Evolutionary conservation across 2,888 invertebrate species (phyloP).

Genomic region (Criorhina ranunculi): DNA sequence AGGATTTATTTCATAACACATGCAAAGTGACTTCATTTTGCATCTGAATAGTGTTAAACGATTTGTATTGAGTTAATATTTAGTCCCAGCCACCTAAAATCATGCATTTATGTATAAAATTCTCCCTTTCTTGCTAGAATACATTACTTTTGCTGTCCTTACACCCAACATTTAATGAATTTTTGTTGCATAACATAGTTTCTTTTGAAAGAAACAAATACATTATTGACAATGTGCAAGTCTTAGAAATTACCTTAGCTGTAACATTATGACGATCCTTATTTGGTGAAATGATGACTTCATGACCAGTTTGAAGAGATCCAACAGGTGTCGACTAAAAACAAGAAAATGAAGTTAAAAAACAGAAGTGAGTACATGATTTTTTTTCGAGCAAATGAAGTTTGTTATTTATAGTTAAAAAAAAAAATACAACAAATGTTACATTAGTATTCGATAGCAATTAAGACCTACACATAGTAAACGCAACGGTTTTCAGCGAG

Average conservation of each 20-base stretch:
- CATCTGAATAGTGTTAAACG: neutral
- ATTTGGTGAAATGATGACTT: slow-evolving; percentile 95
- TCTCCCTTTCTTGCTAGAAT: neutral
- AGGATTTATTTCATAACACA: neutral
- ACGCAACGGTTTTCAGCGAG: no score
- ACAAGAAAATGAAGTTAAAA: slow-evolving; percentile 75
- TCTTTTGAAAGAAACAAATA: neutral
- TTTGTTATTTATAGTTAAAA: slow-evolving; percentile 56
- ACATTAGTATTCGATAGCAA: neutral
- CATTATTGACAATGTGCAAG: slow-evolving; percentile 45
- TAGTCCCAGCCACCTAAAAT: neutral
- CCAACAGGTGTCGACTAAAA: slow-evolving; percentile 96
- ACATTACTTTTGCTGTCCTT: slow-evolving; percentile 17
- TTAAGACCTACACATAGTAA: neutral
- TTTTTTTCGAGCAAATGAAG: slow-evolving; percentile 69
- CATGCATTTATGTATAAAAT: neutral
- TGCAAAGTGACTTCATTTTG: neutral
- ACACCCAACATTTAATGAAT: slow-evolving; percentile 26
- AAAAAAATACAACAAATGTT: neutral
- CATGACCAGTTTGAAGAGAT: slow-evolving; percentile 95
- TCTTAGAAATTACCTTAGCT: slow-evolving; percentile 88
- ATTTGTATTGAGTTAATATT: neutral
- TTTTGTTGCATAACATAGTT: slow-evolving; percentile 26
- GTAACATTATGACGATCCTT: slow-evolving; percentile 93
- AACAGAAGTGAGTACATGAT: slow-evolving; percentile 70